Base-by-base conservation (phyloP, 2,797 vertebrate genomes). In the Lagocephalus sceleratus region DNA sequence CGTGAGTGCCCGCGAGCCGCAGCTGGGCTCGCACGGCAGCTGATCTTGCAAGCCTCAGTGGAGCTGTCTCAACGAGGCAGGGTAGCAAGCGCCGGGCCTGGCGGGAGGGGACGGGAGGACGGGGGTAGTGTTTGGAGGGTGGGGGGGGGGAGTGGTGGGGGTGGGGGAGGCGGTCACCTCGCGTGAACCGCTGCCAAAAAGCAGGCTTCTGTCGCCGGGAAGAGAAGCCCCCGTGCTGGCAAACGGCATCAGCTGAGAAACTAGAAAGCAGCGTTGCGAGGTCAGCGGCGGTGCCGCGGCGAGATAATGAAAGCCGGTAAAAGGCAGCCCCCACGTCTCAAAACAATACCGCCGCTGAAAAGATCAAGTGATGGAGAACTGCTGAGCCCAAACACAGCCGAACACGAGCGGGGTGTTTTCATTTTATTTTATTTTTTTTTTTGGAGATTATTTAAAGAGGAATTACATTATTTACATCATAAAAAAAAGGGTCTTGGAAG, bases 41-140 rank as follows among this genome's bases (percentile, higher is more conserved):
- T 88, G 87, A 91, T 90, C 85, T 84, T 85, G 87, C 88, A 87
- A 89, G 87, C 87, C 87, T 90, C 88, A 89, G 82, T 90, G 87
- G 86, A 89, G 83, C 87, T 87, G 90, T 91, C 87, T 89, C 80
- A 89, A 84, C 65, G 73, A 90, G 80, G 79, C 86, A 88, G 81
- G 76, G 42, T 68, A 71, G 79, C 76, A 60, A 82, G 79, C 73
- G 60, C 73, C 47, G 59, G 82, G 80, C 81, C 81, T 78, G 76
- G 72, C 66, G 74, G 75, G 75, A 63, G 66, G 53, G 49, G 54
- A 55, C 35, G 52, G 63, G 46, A 45, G 46, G 29, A 47, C 20
- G 43, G 25, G 20, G 41, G 42, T 23, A 6, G 22, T 32, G 57
- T 3, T 41, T 6, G 69, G 44, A 54, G 16, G 17, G 6, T n/a